phyloP scores from a whole-genome alignment of 2,888 invertebrate species.

The Drosophila prolongata region DNA sequence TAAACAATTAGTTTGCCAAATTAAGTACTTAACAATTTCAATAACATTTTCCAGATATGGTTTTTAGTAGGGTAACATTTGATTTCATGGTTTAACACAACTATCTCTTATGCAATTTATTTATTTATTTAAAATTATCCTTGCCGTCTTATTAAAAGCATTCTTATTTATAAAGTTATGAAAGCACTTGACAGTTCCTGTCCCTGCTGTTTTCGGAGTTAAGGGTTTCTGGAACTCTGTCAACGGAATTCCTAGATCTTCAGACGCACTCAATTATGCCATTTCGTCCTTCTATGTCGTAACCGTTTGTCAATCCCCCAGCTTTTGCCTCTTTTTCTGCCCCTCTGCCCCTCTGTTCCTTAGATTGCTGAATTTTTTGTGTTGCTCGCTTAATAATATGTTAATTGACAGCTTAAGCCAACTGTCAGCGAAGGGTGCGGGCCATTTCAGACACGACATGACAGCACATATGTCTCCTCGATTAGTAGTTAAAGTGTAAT shows the following conservation, averaged over 20 bases:
- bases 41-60: too few species aligned
- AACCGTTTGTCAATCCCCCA: conserved; percentile 33
- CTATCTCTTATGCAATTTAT: too few species aligned
- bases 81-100: too few species aligned
- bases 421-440: conserved; percentile 53
- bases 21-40: too few species aligned
- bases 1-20: too few species aligned
- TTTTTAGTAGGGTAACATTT: too few species aligned
- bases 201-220: background rate
- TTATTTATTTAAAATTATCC: too few species aligned
- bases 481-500: conserved; percentile 30
- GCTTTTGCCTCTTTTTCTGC: background rate
- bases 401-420: conserved; percentile 70
- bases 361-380: conserved; percentile 1
- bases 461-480: conserved; percentile 45
- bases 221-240: background rate
- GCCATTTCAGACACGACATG: conserved; percentile 40
- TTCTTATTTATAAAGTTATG: too few species aligned
- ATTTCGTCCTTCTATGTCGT: conserved; percentile 4
- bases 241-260: background rate
- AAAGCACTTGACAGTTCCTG: background rate
- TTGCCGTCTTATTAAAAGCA: too few species aligned
- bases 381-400: conserved; percentile 63
- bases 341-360: background rate
- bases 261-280: conserved; percentile 31